Percentiles rank a stretch among this genome's conserved stretches.
Evolutionary conservation across 2,113 vertebrate genomes (phyloP).

Genomic region (Ciconia boyciana): DNA sequence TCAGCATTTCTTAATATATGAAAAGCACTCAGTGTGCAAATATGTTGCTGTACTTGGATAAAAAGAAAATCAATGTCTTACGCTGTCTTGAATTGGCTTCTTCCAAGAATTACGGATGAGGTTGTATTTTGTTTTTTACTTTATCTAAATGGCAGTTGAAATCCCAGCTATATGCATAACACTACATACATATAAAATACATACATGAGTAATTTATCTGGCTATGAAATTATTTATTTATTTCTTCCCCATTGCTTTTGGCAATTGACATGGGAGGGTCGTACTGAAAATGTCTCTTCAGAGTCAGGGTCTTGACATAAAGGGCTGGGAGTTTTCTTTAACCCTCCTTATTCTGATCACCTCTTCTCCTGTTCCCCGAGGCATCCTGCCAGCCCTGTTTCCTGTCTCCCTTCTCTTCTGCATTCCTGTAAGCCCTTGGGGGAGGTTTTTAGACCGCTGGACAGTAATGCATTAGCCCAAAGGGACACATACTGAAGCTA

Average conservation of each 20-base stretch:
- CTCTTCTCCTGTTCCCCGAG: neutral
- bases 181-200: neutral
- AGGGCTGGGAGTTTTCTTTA: neutral
- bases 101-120: neutral
- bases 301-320: neutral
- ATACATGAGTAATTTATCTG: neutral
- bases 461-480: neutral
- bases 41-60: neutral
- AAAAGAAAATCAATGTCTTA: neutral
- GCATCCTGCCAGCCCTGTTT: neutral
- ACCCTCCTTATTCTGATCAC: neutral
- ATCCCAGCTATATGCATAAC: neutral
- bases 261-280: neutral
- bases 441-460: neutral
- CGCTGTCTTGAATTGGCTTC: neutral
- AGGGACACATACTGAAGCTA: neutral
- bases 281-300: neutral
- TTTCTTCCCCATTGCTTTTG: neutral
- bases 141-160: neutral
- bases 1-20: neutral
- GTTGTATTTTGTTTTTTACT: neutral
- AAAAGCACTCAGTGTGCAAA: neutral
- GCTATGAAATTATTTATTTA: neutral
- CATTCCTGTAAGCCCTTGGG: neutral
- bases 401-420: neutral